A percentile compares a stretch with the other conserved stretches of the same genome.
These are phyloP conservation scores for Chrysochloris asiatica DNA, from an alignment of 2,113 vertebrate genomes.

Conservation along the genomic window DNA sequence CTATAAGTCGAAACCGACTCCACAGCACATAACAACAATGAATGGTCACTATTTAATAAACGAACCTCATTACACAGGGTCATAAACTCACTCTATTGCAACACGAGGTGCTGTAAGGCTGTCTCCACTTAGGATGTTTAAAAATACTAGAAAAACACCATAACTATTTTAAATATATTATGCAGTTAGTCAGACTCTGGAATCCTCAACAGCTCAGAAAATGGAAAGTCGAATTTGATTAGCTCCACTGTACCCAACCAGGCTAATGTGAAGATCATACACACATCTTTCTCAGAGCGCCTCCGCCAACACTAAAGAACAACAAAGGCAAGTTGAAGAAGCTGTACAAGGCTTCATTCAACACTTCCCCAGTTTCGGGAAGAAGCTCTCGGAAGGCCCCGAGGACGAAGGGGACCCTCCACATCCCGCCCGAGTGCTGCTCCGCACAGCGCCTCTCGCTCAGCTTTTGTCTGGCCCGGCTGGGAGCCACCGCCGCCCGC, in stretches of 20 bases:
- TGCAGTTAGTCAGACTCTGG: slow-evolving; percentile 61
- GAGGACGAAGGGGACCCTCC: not conserved
- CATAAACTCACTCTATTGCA: not conserved
- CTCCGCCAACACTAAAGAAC: slow-evolving; percentile 66
- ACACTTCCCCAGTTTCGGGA: slow-evolving; percentile 39
- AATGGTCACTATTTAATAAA: not conserved
- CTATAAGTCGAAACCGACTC: too few relatives aligned
- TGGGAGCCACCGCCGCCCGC: not conserved
- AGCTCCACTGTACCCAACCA: slow-evolving; percentile 66
- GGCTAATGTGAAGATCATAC: slow-evolving; percentile 67
- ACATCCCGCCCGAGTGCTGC: not conserved
- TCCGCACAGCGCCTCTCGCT: not conserved
- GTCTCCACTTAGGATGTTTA: not conserved
- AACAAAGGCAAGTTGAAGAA: slow-evolving; percentile 79
- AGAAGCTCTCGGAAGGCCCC: not conserved
- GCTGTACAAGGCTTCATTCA: slow-evolving; percentile 58
- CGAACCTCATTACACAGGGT: not conserved
- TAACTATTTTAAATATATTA: slow-evolving; percentile 58
- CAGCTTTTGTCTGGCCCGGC: slow-evolving; percentile 73
- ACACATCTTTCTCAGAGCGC: slow-evolving; percentile 61
- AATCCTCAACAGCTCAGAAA: slow-evolving; percentile 55
- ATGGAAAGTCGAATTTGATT: slow-evolving; percentile 63
- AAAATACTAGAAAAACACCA: not conserved
- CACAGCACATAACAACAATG: too few relatives aligned
- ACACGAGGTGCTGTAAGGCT: slow-evolving; percentile 16